These are phyloP conservation scores for Carabus problematicus DNA, from an alignment of 2,888 invertebrate genomes.

Conservation along the genomic window DNA sequence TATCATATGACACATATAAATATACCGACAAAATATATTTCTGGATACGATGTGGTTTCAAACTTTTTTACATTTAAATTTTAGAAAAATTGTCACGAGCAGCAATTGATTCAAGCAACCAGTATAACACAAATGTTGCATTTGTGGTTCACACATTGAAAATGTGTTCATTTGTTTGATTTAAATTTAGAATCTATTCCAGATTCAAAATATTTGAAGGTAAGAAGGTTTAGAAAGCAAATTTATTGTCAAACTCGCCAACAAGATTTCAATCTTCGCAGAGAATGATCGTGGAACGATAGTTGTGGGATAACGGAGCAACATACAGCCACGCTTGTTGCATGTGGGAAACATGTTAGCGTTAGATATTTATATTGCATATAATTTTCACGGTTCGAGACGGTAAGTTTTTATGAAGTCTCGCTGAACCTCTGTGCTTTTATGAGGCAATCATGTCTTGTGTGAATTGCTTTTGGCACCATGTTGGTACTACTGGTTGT, in stretches of 20 bases:
- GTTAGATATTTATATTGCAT: conserved; percentile 12
- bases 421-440: conserved; percentile 10
- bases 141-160: neutral
- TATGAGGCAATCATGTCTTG: conserved; percentile 18
- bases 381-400: neutral
- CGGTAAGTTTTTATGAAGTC: conserved; percentile 12
- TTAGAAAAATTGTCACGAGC: too few relatives aligned
- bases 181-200: neutral
- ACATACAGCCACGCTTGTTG: conserved; percentile 2
- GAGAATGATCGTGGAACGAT: too few relatives aligned
- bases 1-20: too few relatives aligned
- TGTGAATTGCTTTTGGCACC: conserved; percentile 15
- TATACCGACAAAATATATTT: too few relatives aligned
- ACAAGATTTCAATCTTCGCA: too few relatives aligned
- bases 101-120: too few relatives aligned
- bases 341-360: neutral
- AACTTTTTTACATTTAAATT: too few relatives aligned
- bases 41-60: too few relatives aligned
- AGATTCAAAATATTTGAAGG: neutral
- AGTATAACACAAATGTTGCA: too few relatives aligned
- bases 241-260: too few relatives aligned
- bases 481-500: neutral
- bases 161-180: neutral
- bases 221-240: too few relatives aligned
- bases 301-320: too few relatives aligned